These are phyloP conservation scores for Drosophila crucigera DNA, from an alignment of 2,888 invertebrate species.

Conservation along the genomic window DNA sequence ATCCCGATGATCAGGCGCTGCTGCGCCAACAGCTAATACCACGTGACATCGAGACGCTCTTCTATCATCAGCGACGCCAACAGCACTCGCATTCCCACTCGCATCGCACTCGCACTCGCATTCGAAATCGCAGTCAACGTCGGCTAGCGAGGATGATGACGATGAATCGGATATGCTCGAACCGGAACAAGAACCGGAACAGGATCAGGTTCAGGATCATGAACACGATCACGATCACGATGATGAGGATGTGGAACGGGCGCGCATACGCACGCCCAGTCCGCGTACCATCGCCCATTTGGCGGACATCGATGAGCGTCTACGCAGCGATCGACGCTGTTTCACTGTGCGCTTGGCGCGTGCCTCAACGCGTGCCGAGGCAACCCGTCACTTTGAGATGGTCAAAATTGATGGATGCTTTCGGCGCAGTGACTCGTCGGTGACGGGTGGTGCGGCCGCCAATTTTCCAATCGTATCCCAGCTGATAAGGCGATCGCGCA, in stretches of 20 bases:
- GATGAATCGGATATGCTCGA: conserved; percentile 26
- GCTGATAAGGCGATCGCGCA: conserved; percentile 86
- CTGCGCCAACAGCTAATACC: conserved; percentile 89
- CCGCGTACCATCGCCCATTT: conserved; percentile 66
- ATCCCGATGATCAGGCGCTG: conserved; percentile 91
- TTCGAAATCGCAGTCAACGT: conserved; percentile 47
- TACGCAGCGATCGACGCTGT: conserved; percentile 86
- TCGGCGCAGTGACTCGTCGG: conserved; percentile 87
- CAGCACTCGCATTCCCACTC: conserved; percentile 24
- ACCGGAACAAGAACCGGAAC: conserved; percentile 4
- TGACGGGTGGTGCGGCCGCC: conserved; percentile 85
- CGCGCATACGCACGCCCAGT: conserved; percentile 56
- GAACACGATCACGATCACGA: background rate
- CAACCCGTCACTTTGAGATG: conserved; percentile 88
- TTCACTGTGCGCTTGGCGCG: conserved; percentile 88
- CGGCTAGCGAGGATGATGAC: conserved; percentile 83
- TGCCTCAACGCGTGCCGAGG: conserved; percentile 90
- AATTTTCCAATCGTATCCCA: conserved; percentile 85
- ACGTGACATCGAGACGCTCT: conserved; percentile 84
- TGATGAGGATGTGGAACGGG: conserved; percentile 6
- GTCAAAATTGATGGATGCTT: conserved; percentile 90
- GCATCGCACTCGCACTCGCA: conserved; percentile 3
- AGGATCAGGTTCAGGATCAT: background rate
- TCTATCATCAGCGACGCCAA: conserved; percentile 66
- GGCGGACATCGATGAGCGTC: conserved; percentile 81